Percentiles rank a stretch among this genome's conserved stretches.
Evolutionary conservation across 1,140 invertebrate genomes (phyloP).

Genomic region (Dreissena rostriformis): DNA sequence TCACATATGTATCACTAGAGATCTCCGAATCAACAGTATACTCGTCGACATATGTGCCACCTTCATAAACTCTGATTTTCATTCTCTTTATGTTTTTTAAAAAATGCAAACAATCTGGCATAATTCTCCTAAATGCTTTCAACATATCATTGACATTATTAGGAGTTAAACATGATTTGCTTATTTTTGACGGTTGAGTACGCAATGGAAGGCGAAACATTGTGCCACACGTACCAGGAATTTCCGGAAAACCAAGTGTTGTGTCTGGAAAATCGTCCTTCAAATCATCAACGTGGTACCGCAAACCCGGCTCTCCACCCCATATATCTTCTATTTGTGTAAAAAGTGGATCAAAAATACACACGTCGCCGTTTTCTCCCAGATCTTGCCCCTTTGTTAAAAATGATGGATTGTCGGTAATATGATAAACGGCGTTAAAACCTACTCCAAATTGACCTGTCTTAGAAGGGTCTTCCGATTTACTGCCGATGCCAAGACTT

Average conservation of each 20-base stretch:
- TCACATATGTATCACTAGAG: conserved; percentile 41
- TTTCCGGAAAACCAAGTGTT: conserved; percentile 57
- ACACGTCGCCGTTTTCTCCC: conserved; percentile 62
- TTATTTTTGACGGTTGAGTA: conserved; percentile 67
- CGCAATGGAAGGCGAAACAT: conserved; percentile 67
- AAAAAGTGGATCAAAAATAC: conserved; percentile 75
- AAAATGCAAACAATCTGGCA: conserved; percentile 69
- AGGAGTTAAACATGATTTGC: conserved; percentile 61
- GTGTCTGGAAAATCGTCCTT: conserved; percentile 64
- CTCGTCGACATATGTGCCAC: conserved; percentile 35
- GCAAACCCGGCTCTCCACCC: conserved; percentile 62
- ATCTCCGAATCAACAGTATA: conserved; percentile 56
- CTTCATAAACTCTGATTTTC: not conserved
- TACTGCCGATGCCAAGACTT: conserved; percentile 71
- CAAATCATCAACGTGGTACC: conserved; percentile 56
- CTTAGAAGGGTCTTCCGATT: conserved; percentile 63
- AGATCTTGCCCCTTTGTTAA: conserved; percentile 62
- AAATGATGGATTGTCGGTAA: conserved; percentile 76
- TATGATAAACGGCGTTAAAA: conserved; percentile 77
- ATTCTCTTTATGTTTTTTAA: conserved; percentile 65
- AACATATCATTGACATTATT: conserved; percentile 65
- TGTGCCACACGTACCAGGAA: conserved; percentile 43
- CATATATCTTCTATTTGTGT: conserved; percentile 63
- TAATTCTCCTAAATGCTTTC: conserved; percentile 64
- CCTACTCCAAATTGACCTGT: conserved; percentile 76